Evolutionary conservation across 1,140 invertebrate species (phyloP).

Genomic region (Drosophila asahinai): DNA sequence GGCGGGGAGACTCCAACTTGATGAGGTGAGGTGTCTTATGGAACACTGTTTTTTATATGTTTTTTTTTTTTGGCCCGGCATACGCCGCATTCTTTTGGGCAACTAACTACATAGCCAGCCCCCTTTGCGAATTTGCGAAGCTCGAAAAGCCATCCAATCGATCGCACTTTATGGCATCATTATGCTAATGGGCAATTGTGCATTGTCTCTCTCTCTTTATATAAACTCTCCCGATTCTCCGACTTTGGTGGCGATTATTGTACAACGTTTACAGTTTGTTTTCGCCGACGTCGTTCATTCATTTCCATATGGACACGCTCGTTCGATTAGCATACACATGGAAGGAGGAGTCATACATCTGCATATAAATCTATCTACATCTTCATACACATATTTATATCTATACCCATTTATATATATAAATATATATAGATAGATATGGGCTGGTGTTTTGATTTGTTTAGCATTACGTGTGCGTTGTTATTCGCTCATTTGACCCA

Average conservation of each 20-base stretch:
- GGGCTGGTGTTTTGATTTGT: conserved; percentile 30
- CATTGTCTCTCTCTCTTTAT: conserved; percentile 50
- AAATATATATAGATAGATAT: conserved; percentile 5
- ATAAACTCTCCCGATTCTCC: conserved; percentile 4
- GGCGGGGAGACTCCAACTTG: conserved; percentile 1
- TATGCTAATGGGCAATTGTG: conserved; percentile 80
- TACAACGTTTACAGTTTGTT: conserved; percentile 79
- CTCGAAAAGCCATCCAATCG: conserved; percentile 21
- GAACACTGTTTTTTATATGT: neutral
- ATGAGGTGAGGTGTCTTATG: conserved; percentile 22
- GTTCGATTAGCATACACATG: conserved; percentile 71
- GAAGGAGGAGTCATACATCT: conserved; percentile 25
- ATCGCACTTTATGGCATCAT: conserved; percentile 74
- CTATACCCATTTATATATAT: conserved; percentile 2
- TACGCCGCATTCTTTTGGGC: conserved; percentile 67
- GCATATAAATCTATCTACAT: conserved; percentile 26
- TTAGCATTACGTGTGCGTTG: conserved; percentile 59
- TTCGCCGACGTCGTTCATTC: conserved; percentile 53
- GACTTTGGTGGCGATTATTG: conserved; percentile 53
- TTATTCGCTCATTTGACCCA: conserved; percentile 65
- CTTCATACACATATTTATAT: conserved; percentile 11
- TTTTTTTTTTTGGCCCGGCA: conserved; percentile 37
- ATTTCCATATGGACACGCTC: conserved; percentile 67
- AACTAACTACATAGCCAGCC: conserved; percentile 23
- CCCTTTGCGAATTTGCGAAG: neutral